A percentile compares a stretch with the other conserved stretches of the same genome.
phyloP scores from a whole-genome alignment of 2,113 vertebrate genomes.

The Callospermophilus lateralis region DNA sequence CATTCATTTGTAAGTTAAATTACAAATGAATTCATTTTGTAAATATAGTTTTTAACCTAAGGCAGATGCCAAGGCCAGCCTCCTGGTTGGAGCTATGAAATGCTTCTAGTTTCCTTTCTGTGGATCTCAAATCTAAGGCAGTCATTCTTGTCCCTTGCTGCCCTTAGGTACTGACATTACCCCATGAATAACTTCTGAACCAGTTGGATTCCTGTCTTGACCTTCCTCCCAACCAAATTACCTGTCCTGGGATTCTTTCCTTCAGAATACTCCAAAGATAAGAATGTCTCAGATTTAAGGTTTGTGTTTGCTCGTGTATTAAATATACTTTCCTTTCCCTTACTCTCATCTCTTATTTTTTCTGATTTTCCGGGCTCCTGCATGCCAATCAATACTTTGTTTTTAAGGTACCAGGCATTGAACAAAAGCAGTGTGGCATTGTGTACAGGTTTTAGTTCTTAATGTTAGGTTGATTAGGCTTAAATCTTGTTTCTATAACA shows the following conservation, averaged over 20 bases:
- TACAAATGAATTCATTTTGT: background rate
- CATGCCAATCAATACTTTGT: background rate
- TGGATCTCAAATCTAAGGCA: background rate
- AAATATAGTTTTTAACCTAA: background rate
- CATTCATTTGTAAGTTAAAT: background rate
- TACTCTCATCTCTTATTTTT: background rate
- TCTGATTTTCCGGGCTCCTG: background rate
- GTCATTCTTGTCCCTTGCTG: background rate
- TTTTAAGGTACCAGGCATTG: background rate
- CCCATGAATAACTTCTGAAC: fast-evolving
- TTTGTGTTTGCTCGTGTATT: background rate
- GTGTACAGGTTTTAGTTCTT: background rate
- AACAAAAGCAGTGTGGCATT: background rate
- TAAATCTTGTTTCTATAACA: background rate
- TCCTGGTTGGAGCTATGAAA: background rate
- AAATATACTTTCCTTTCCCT: background rate
- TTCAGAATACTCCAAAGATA: background rate
- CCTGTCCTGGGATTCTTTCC: background rate
- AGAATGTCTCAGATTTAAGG: background rate
- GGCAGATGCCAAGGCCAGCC: background rate
- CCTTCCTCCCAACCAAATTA: background rate
- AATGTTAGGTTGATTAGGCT: background rate
- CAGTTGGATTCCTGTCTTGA: background rate
- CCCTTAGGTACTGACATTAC: background rate
- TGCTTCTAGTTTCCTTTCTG: background rate